phyloP scores from a whole-genome alignment of 2,113 vertebrate genomes.

The Uria aalge region DNA sequence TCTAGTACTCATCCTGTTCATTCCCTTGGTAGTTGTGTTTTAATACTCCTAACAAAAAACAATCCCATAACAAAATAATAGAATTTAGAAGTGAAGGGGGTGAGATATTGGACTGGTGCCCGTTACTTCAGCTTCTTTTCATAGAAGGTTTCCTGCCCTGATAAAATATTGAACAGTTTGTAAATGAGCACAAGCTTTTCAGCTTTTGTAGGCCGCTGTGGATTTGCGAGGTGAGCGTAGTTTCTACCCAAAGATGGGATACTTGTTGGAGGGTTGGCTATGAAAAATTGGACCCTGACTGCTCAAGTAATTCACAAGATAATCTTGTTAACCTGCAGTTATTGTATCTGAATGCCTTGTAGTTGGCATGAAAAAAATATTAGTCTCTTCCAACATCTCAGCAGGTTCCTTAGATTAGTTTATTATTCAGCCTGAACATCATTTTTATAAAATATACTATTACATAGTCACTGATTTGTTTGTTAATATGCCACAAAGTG shows the following conservation, averaged over 20 bases:
- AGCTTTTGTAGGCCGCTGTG: neutral
- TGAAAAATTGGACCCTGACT: neutral
- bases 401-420: neutral
- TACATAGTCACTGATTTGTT: neutral
- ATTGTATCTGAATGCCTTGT: neutral
- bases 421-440: neutral
- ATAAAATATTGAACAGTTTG: neutral
- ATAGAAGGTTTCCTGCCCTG: neutral
- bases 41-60: neutral
- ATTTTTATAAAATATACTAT: neutral
- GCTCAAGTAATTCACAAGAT: neutral
- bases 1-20: neutral
- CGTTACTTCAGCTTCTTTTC: neutral
- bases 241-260: neutral
- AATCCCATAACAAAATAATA: neutral
- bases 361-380: neutral
- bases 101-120: neutral
- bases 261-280: neutral
- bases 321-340: neutral
- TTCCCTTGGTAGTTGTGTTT: neutral
- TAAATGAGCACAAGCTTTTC: neutral
- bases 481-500: neutral
- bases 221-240: neutral
- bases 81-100: neutral
- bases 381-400: neutral